Conservation (phyloP, 2,113 vertebrate species). For the Cryptoleucopteryx plumbea region DNA sequence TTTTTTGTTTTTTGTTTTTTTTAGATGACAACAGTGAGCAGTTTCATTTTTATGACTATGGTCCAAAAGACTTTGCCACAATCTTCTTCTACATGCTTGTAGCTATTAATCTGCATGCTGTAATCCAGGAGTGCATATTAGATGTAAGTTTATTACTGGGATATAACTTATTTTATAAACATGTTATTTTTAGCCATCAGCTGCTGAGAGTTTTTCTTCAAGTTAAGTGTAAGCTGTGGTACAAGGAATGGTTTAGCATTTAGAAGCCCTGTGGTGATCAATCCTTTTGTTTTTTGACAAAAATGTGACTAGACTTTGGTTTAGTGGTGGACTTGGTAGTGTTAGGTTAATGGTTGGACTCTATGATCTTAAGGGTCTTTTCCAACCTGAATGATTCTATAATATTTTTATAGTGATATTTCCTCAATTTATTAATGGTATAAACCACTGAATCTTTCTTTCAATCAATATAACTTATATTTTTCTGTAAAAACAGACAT, state of each 20-base stretch:
- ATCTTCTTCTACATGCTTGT: conserved; percentile 84
- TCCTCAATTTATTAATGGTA: not conserved
- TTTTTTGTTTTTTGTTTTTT: conserved; percentile 48
- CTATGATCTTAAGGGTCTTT: not conserved
- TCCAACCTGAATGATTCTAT: not conserved
- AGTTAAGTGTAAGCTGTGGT: not conserved
- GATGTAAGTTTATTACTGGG: conserved; percentile 71
- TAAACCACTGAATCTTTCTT: not conserved
- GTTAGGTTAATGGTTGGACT: not conserved
- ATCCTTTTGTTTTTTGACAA: not conserved
- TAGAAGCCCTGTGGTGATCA: not conserved
- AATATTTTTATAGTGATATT: not conserved
- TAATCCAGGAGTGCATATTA: conserved; percentile 83
- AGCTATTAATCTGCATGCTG: conserved; percentile 81
- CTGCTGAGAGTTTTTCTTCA: not conserved
- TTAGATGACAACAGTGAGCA: not conserved
- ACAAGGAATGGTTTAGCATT: not conserved
- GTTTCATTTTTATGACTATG: conserved; percentile 65
- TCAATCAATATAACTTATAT: not conserved
- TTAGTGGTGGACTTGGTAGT: not conserved
- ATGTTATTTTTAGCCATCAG: not conserved
- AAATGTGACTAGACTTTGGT: not conserved
- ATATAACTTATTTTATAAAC: not conserved
- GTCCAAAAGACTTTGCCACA: conserved; percentile 81
- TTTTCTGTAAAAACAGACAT: not conserved